Evolutionary conservation across 2,113 vertebrate genomes (phyloP).

Genomic region (Nothocercus nigrocapillus): DNA sequence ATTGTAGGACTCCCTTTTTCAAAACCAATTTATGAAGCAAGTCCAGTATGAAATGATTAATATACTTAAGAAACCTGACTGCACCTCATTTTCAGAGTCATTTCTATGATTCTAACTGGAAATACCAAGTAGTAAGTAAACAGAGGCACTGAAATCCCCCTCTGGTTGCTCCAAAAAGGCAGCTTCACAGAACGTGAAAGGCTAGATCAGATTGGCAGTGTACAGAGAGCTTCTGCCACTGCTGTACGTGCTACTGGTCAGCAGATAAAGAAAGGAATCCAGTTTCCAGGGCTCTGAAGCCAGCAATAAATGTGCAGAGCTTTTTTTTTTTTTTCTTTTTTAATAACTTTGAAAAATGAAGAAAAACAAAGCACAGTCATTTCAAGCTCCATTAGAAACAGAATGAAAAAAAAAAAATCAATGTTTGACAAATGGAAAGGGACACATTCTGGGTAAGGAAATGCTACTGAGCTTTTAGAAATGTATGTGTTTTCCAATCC

Average conservation of each 20-base stretch:
- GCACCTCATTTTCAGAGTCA: neutral
- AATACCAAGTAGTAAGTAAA: constrained; percentile 11
- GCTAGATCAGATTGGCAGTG: neutral
- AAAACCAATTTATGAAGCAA: neutral
- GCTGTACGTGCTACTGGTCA: constrained; percentile 5
- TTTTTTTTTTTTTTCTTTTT: neutral
- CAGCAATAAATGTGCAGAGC: constrained; percentile 33
- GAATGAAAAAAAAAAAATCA: constrained; percentile 51
- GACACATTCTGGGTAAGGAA: neutral
- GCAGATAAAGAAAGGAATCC: constrained; percentile 26
- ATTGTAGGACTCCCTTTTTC: neutral
- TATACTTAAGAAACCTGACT: neutral
- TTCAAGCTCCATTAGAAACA: constrained; percentile 51
- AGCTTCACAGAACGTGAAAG: neutral
- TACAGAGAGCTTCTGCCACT: neutral
- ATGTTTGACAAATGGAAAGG: constrained; percentile 33
- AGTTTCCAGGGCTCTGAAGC: neutral
- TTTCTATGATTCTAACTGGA: neutral
- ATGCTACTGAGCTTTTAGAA: neutral
- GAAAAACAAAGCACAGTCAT: neutral
- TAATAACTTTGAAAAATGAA: constrained; percentile 33
- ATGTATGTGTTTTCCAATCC: neutral
- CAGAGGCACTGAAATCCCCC: neutral
- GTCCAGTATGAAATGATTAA: neutral
- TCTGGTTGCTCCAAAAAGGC: neutral